phyloP scores from a whole-genome alignment of 1,140 invertebrate species.

The Triops cancriformis region DNA sequence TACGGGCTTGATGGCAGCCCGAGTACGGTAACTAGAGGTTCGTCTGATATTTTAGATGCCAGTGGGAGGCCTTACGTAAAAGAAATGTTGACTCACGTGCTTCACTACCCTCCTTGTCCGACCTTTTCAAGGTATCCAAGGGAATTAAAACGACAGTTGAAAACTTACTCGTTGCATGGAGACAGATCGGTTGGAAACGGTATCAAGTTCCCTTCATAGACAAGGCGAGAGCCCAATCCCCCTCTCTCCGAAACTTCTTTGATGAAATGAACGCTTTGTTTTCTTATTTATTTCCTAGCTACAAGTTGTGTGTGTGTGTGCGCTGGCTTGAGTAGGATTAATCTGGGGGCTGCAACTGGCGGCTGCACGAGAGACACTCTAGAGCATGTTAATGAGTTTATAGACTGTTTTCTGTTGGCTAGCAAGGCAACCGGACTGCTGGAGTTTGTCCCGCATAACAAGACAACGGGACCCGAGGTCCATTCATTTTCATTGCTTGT shows the following conservation, averaged over 20 bases:
- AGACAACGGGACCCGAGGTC: neutral
- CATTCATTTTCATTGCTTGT: conserved; percentile 7
- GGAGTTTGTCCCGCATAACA: neutral
- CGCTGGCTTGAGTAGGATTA: conserved; percentile 12
- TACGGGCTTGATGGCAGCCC: too few species aligned
- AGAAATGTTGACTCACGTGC: neutral
- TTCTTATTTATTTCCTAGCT: conserved; percentile 1
- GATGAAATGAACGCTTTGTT: neutral
- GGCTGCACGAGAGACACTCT: conserved; percentile 2
- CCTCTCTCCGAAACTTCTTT: neutral
- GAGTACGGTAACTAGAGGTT: neutral
- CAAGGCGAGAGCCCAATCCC: neutral
- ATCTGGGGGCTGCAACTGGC: neutral
- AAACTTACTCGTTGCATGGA: neutral
- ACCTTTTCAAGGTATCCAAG: neutral
- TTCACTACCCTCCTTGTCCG: neutral
- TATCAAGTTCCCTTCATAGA: neutral
- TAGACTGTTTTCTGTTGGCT: neutral
- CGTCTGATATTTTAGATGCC: neutral
- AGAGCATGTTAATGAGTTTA: conserved; percentile 14
- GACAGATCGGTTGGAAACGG: neutral
- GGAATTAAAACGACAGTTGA: neutral
- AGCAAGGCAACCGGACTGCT: neutral
- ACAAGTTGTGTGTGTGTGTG: neutral
- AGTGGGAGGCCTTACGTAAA: neutral